Conservation (phyloP, 1,140 invertebrate species). For the Parapsyche elsis region DNA sequence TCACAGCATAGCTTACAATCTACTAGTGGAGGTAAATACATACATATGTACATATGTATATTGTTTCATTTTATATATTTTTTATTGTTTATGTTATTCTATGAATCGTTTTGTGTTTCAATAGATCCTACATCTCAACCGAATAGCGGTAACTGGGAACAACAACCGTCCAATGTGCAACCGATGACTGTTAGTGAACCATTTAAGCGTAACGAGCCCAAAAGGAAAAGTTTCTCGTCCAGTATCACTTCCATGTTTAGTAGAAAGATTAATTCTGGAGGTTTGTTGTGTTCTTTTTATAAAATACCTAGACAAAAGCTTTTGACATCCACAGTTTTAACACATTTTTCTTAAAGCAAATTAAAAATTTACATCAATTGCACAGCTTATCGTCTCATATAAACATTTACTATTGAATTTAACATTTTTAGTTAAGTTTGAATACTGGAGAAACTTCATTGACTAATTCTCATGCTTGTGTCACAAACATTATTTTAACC, state of each 20-base stretch:
- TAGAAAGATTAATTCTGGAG: conserved; percentile 65
- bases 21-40: conserved; percentile 38
- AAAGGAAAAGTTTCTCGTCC: conserved; percentile 77
- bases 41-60: not conserved
- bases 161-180: conserved; percentile 44
- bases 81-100: not conserved
- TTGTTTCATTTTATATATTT: not conserved
- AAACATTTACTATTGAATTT: not conserved
- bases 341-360: no score
- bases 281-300: conserved; percentile 57
- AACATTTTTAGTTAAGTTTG: not conserved
- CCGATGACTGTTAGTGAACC: conserved; percentile 61
- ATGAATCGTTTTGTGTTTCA: not conserved
- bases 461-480: no score
- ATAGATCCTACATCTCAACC: conserved; percentile 48
- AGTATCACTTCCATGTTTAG: conserved; percentile 79
- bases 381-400: no score
- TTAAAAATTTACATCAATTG: no score
- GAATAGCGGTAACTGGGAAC: conserved; percentile 52
- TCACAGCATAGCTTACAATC: conserved; percentile 44
- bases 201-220: conserved; percentile 72
- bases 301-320: not conserved
- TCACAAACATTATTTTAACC: no score
- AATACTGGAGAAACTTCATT: not conserved
- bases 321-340: no score